A percentile compares a stretch with the other conserved stretches of the same genome.
phyloP scores from a whole-genome alignment of 2,888 invertebrate species.

The Steinernema hermaphroditum region DNA sequence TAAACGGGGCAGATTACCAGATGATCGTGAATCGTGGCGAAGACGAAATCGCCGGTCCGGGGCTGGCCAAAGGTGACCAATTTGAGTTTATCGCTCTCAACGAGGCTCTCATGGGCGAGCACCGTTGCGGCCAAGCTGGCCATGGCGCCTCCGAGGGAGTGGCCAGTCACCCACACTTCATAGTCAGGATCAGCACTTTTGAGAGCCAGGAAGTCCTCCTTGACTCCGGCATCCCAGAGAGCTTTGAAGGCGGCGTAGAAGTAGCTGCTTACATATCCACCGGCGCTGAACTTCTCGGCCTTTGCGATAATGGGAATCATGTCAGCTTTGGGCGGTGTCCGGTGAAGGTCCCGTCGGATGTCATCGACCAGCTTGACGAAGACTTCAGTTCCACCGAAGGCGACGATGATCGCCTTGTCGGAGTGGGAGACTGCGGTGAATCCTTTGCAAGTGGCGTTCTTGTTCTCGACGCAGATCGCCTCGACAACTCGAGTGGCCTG shows the following conservation, averaged over 20 bases:
- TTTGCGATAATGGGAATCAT: neutral
- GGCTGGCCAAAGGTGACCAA: slow-evolving; percentile 57
- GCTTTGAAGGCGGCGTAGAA: slow-evolving; percentile 48
- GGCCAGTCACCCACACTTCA: slow-evolving; percentile 44
- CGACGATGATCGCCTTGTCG: slow-evolving; percentile 46
- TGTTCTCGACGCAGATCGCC: too few species aligned
- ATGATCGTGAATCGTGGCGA: slow-evolving; percentile 47
- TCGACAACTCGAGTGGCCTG: too few species aligned
- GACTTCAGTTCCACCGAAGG: slow-evolving; percentile 44
- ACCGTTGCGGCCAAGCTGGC: slow-evolving; percentile 52
- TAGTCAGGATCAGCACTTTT: slow-evolving; percentile 43
- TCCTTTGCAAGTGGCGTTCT: slow-evolving; percentile 39
- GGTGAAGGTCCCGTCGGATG: slow-evolving; percentile 41
- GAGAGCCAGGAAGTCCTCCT: slow-evolving; percentile 46
- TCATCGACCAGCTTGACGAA: slow-evolving; percentile 47
- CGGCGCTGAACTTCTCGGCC: slow-evolving; percentile 44
- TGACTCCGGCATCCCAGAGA: slow-evolving; percentile 51
- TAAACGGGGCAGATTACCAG: slow-evolving; percentile 35
- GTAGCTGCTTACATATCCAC: slow-evolving; percentile 50
- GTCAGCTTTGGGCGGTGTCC: too few species aligned
- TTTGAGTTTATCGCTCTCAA: slow-evolving; percentile 42
- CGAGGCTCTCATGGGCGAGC: slow-evolving; percentile 43
- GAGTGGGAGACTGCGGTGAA: slow-evolving; percentile 44
- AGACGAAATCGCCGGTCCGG: slow-evolving; percentile 50
- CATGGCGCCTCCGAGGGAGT: slow-evolving; percentile 51